Evolutionary conservation across 2,888 invertebrate genomes (phyloP), one percentile per base, ranked within the genome.

Genomic region (Blastobasis adustella): DNA sequence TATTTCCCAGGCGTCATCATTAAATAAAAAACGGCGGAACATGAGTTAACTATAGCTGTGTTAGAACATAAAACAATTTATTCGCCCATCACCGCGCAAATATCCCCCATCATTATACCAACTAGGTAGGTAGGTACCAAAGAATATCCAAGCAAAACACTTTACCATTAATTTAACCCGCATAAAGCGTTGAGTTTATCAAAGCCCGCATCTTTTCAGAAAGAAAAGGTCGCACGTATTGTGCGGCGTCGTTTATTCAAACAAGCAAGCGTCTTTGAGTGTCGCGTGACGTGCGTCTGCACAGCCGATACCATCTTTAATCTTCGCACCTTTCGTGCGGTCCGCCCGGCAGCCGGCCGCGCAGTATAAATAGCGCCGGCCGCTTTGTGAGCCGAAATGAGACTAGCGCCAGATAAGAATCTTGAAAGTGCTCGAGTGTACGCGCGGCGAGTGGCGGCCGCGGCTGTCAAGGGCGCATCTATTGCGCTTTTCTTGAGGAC

Each of bases 311-410:
- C 59, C 63, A 87, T 87, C 87, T 87, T 84, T 81, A 87, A 87
- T 87, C 84, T 82, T 87, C 84, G 82, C 87, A 87, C 87, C 87
- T 87, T 82, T 79, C 75, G 79, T 79, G 71, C 71, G 76, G 77
- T 70, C 73, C 61, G 61, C 66, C 23, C 23, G 53, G 62, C 49
- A 61, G 67, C 70, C 64, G 69, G 76, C 73, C 76, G 65, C 73
- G 71, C 71, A 66, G 68, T 79, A 82, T 82, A 85, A 84, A 86
- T 82, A 82, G 66, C 66, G 69, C 66, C 63, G 70, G 72, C 63
- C 73, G 76, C 83, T 86, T 86, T 86, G 84, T 86, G 71, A 63
- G 70, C 71, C 73, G 79, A 79, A 82, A 86, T 84, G 87, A 85
- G 85, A 80, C 81, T 79, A 78, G 73, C 65, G 63, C 23, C 23